Base-by-base conservation (phyloP, 2,797 vertebrate genomes). In the Mormyrus hasselquistii region DNA sequence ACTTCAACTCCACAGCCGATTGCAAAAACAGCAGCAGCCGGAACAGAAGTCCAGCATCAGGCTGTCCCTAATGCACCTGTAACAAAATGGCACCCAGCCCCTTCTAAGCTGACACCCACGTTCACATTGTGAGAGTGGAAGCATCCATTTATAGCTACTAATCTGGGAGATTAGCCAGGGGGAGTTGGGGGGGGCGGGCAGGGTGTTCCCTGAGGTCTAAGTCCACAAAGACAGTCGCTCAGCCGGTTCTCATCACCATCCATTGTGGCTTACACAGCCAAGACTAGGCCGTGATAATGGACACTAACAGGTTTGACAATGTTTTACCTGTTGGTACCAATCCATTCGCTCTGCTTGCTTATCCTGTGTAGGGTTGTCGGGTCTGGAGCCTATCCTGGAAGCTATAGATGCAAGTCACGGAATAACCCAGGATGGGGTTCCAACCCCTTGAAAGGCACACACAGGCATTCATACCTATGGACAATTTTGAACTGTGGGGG, bases 91-190 rank as follows among this genome's bases (percentile, higher is more conserved):
- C 82, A n/a, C 19, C 49, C 47, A 16, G 34, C 29, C 34, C n/a
- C 22, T 14, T 7, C 25, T 73, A 25, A 76, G 29, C 50, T 2
- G 4, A 52, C 57, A 8, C 41, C 44, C 83, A 29, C 22, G 4
- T 34, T 8, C 14, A n/a, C 14, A n/a, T 52, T 6, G 41, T 8
- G 25, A 9, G 50, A 87, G 53, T 19, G 19, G 86, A 52, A 34
- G 29, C 8, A 59, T 69, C 87, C 41, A 57, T 87, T 86, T 90
- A 90, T 90, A 87, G 59, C 50, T 38, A 22, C 29, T 90, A 88
- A 90, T 88, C 87, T 82, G 2, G 12, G 73, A 88, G 89, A 88
- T 90, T 86, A 90, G 50, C 82, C 59, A 19, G 62, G n/a, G 59
- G 87, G 79, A 41, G 49, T 73, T 88, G 65, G 8, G 34, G 34